Base-by-base conservation (phyloP, 2,888 invertebrate genomes). In the Cephonodes hylas region DNA sequence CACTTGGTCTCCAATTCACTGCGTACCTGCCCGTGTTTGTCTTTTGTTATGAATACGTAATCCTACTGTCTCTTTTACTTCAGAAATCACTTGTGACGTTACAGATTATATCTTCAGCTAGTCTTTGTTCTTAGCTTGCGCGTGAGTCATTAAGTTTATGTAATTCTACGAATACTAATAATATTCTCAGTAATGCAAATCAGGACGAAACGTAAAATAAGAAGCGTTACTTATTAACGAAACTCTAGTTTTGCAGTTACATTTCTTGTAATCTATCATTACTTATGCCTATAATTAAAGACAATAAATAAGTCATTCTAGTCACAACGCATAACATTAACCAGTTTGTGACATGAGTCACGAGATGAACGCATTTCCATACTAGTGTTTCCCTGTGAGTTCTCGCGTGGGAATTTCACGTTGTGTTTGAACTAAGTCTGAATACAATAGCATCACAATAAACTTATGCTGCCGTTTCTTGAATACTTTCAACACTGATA, bases 1-100 rank as follows among this genome's bases (percentile, higher is more conserved):
- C 72, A 69, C 68, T 63, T 58, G 34, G 56, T 61, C 64, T 58
- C 58, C 57, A 66, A 60, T 27, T 27, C 45, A 45, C 53, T 31
- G 38, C 38, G 13, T 18, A 53, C 18, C 53, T 53, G 53, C 2
- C 45, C 18, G 31, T 31, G 18, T 53, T 53, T 31, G 18, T 53
- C 53, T 53, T 31, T 53, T 53, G 18, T 53, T 53, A 53, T 53
- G 53, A 53, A 53, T 53, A 53, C 53, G 53, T 53, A 53, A 53
- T 31, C 27, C 53, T 22, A n/a, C 13, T 18, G 22, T 45, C 45
- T 23, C n/a, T n/a, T n/a, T n/a, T n/a, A n/a, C n/a, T n/a, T 45
- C 2, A 22, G 13, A 23, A n/a, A 45, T 53, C 18, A 53, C 31
- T 53, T 53, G 8, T 27, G 7, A 27, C 15, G 18, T 15, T 1